phyloP scores from a whole-genome alignment of 2,797 vertebrate species.

The Phylloscopus collybita region DNA sequence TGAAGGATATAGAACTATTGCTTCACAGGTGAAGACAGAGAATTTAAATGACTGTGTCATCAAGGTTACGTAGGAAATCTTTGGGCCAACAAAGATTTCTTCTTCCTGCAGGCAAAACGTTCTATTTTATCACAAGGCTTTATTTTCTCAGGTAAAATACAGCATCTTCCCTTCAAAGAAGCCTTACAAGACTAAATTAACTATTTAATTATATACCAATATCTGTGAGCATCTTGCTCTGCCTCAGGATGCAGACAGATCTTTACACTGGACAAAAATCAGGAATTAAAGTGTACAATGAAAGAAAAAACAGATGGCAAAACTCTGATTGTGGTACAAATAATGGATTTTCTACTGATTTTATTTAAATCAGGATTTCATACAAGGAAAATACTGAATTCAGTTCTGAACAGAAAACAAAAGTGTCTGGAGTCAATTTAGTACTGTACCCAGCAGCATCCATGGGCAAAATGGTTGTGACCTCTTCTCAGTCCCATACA shows the following conservation, averaged over 20 bases:
- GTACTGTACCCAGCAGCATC: not conserved
- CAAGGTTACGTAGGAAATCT: not conserved
- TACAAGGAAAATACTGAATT: not conserved
- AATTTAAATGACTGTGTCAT: not conserved
- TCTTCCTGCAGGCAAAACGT: not conserved
- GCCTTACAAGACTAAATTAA: not conserved
- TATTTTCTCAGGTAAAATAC: not conserved
- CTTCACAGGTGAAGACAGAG: not conserved
- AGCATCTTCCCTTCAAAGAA: not conserved
- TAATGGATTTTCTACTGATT: not conserved
- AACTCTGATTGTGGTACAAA: not conserved
- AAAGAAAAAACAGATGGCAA: not conserved
- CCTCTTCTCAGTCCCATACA: not conserved
- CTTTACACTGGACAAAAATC: not conserved
- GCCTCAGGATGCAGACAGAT: not conserved
- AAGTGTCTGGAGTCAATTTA: not conserved
- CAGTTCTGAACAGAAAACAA: not conserved
- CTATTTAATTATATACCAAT: not conserved
- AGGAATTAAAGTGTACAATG: not conserved
- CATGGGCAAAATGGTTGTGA: not conserved
- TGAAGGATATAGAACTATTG: not conserved
- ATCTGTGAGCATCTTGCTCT: not conserved
- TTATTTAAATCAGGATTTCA: not conserved
- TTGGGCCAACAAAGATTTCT: not conserved
- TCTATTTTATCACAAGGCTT: not conserved